Base-by-base conservation (phyloP, 2,888 invertebrate species). In the Endotricha flammealis region DNA sequence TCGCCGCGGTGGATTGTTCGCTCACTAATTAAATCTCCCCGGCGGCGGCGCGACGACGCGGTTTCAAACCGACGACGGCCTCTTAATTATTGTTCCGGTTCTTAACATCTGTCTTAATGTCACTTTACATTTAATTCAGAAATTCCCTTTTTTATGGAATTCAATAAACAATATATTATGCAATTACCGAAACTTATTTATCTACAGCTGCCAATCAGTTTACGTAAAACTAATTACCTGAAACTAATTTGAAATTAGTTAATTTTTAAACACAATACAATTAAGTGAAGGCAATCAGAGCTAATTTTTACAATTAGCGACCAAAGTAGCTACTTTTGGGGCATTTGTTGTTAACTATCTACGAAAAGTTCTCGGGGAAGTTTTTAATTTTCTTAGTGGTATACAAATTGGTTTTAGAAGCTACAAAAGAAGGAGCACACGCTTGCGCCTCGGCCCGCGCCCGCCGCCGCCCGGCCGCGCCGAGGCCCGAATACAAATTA, bases 71-170 rank as follows among this genome's bases (percentile, higher is more conserved):
- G 82, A 75, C 78, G 82, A 75, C 82, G 73, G 75, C 79, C 80
- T 85, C 83, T 83, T 85, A 82, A 83, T 83, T 85, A 83, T 83
- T 81, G 80, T 79, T 74, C 75, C 72, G 71, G 73, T 74, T 73
- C 76, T 82, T 82, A 83, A 83, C 83, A 82, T 82, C 79, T 80
- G 81, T 80, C 81, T 83, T 81, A 77, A 76, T 71, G 77, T 79
- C 82, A 79, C 76, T 77, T 81, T 74, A 58, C 67, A 67, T 77
- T 79, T 78, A 77, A 79, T 79, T 73, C 68, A 52, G 53, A 69
- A 71, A 79, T 77, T 74, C 76, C 74, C 73, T 59, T n/a, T n/a
- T n/a, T n/a, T n/a, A n/a, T n/a, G n/a, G n/a, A n/a, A n/a, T n/a
- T n/a, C n/a, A n/a, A n/a, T n/a, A n/a, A n/a, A n/a, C n/a, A n/a